Conservation (phyloP, 2,797 vertebrate genomes). For the Acrocephalus scirpaceus region DNA sequence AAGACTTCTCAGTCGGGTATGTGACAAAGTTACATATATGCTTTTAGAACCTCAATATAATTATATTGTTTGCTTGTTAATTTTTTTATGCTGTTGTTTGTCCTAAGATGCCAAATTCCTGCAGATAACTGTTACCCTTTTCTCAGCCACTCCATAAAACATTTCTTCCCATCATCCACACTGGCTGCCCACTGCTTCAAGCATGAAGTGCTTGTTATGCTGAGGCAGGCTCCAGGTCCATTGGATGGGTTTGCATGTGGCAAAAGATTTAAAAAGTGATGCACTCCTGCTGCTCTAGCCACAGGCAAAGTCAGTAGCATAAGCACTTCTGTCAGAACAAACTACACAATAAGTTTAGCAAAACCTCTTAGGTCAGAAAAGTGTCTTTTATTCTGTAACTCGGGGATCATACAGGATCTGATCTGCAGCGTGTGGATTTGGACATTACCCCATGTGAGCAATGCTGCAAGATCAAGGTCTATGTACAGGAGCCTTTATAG, state of each 20-base stretch:
- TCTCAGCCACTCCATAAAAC: background rate
- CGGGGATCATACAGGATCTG: fast-evolving
- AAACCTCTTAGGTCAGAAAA: background rate
- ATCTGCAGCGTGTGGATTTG: background rate
- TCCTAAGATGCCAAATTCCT: background rate
- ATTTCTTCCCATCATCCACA: fast-evolving
- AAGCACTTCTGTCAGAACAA: background rate
- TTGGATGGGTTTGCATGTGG: background rate
- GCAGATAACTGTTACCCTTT: background rate
- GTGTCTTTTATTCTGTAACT: background rate
- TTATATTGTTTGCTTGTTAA: background rate
- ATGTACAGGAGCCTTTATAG: background rate
- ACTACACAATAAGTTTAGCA: background rate
- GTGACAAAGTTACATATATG: background rate
- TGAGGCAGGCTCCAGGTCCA: background rate
- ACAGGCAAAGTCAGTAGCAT: background rate
- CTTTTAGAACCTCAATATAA: background rate
- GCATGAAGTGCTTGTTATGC: background rate
- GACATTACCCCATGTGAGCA: background rate
- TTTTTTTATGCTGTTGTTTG: background rate
- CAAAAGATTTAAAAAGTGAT: background rate
- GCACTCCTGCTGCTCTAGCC: background rate
- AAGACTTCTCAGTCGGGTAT: background rate
- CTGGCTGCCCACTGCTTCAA: background rate
- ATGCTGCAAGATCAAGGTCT: background rate